Conservation (phyloP, 1,140 invertebrate genomes). For the Globodera ellingtonae region DNA sequence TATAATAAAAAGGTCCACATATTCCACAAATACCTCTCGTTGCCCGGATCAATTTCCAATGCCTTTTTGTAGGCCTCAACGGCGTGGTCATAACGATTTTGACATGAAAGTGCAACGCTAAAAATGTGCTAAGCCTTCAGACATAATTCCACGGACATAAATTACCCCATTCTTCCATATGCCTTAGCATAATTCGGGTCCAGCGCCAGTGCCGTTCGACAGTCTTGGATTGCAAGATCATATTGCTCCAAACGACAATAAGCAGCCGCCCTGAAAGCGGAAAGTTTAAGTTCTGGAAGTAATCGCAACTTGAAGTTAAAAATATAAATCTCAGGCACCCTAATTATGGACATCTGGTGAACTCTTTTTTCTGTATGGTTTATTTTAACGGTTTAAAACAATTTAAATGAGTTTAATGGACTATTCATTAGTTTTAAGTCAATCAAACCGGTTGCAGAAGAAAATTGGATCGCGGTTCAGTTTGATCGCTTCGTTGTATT, state of each 20-base stretch:
- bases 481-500: constrained; percentile 63
- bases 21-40: constrained; percentile 70
- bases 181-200: constrained; percentile 90
- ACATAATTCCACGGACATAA: neutral
- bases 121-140: constrained; percentile 35
- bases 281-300: neutral
- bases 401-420: no score
- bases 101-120: constrained; percentile 82
- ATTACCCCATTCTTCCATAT: constrained; percentile 82
- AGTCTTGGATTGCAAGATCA: constrained; percentile 79
- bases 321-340: neutral
- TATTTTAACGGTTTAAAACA: no score
- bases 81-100: constrained; percentile 80
- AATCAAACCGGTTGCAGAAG: constrained; percentile 54
- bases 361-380: neutral
- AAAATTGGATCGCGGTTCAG: constrained; percentile 57
- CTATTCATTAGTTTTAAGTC: neutral
- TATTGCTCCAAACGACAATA: constrained; percentile 64
- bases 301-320: neutral
- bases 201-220: constrained; percentile 80
- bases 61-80: constrained; percentile 83
- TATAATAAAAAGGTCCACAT: neutral
- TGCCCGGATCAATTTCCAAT: constrained; percentile 84
- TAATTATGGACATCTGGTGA: neutral
- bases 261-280: constrained; percentile 54